Base-by-base conservation (phyloP, 2,113 vertebrate species). In the Alosa alosa region DNA sequence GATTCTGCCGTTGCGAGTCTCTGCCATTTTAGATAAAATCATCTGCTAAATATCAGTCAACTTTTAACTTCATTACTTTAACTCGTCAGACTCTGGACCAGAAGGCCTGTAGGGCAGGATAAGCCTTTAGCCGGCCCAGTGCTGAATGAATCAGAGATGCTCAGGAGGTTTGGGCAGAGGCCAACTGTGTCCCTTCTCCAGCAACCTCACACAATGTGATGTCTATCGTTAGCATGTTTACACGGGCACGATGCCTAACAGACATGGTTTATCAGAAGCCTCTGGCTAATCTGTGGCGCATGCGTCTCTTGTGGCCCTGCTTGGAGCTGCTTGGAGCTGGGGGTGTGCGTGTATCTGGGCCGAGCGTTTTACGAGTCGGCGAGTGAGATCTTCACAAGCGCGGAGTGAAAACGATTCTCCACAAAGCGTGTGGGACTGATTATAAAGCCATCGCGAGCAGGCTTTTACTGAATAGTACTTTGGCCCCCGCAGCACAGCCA, bases 361-460 rank as follows among this genome's bases (percentile, higher is more conserved):
- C 22, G 57, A 64, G 57, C 57, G 6, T 9, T 64, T 8, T 22
- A 64, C 1, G 57, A 64, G 57, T 64, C 22, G 2, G 20, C 3
- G 20, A 64, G 57, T 64, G 22, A 64, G 22, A 64, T 87, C 55
- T 88, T 87, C n/a, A 83, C 31, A 46, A 68, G 78, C 6, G 22
- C 9, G 2, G 41, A 49, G 60, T 78, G 49, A 55, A 84, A 46
- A 82, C 81, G 57, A 78, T 49, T 81, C 75, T 84, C 41, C 84
- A 50, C 22, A 64, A 60, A 22, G 49, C 82, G 82, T 88, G 4
- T 90, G 86, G 86, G 50, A 83, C n/a, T 87, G 82, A 87, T 87
- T 87, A 89, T 81, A 47, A 87, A 84, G 41, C 52, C 44, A 44
- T 85, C 83, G 60, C 18, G 31, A 11, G 60, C 41, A 46, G 45